Base-by-base conservation (phyloP, 2,113 vertebrate species). In the Chauna torquata region DNA sequence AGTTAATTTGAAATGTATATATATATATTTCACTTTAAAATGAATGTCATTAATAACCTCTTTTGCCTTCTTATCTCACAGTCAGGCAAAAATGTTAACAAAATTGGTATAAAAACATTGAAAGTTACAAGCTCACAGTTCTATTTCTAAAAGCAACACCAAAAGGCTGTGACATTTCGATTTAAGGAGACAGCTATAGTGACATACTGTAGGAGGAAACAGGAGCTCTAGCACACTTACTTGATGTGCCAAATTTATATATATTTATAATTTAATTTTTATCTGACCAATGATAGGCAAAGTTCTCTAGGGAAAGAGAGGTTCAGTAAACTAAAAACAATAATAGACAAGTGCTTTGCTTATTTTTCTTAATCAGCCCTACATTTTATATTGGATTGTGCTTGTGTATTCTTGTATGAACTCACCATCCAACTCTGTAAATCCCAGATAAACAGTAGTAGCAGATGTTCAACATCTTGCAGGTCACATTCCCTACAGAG, bases 391-490 rank as follows among this genome's bases (percentile, higher is more conserved):
- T 77, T 85, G 93, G 57, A 86, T 38, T 83, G 5, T 20, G 25
- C 10, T 66, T 72, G 16, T 55, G 18, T 69, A 20, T 49, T 85
- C 40, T n/a, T 79, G 23, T 49, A 77, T 45, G 79, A 77, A 90
- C 32, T 83, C 30, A 71, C 34, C 40, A 70, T 57, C 32, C 25
- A 93, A 71, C 16, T 68, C 38, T 75, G 24, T 86, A 78, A 86
- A 93, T 86, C 57, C 25, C 47, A 75, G 23, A 77, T 40, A 85
- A 91, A 49, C 42, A 17, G 22, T 58, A 45, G 28, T n/a, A 90
- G 72, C 90, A 94, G 47, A 84, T 88, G 64, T 90, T 88, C 47
- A 78, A 75, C 45, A 88, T 70, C 68, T 90, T 88, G 28, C 36
- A 86, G 72, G 82, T 88, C 82, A 92, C 49, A 81, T 95, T 91